Conservation (phyloP, 2,797 vertebrate genomes). For the Epinephelus coioides region DNA sequence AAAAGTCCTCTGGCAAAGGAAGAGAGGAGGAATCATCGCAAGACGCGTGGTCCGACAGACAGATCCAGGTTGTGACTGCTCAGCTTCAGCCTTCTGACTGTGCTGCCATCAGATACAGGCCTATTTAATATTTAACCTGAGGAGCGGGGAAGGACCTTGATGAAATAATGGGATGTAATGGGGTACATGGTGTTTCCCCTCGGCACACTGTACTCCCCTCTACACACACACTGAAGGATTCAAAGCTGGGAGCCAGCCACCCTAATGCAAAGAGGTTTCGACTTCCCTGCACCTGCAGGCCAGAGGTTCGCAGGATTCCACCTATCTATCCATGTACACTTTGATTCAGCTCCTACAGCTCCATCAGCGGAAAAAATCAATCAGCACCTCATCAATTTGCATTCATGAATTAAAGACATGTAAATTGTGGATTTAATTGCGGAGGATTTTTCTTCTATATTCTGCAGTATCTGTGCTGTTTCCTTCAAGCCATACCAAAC, state of each 20-base stretch:
- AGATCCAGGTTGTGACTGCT: constrained; percentile 4
- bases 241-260: neutral
- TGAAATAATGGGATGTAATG: constrained; percentile 22
- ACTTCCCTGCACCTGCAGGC: neutral
- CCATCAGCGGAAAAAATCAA: constrained; percentile 22
- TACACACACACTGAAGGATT: neutral
- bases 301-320: constrained; percentile 7
- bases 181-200: constrained; percentile 4
- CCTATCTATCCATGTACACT: neutral
- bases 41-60: constrained; percentile 6
- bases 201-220: neutral
- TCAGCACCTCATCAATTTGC: constrained; percentile 27
- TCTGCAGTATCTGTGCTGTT: neutral
- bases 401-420: constrained; percentile 21
- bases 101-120: constrained; percentile 4
- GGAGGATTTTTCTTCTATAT: neutral
- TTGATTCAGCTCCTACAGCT: constrained; percentile 5
- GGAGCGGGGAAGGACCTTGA: neutral
- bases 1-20: neutral
- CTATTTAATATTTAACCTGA: neutral
- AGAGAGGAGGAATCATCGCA: constrained; percentile 19
- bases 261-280: neutral
- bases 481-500: neutral
- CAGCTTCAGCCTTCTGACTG: constrained; percentile 2
- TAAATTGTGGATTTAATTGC: constrained; percentile 15